Evolutionary conservation across 2,113 vertebrate species (phyloP).

Genomic region (Orthonyx spaldingii): DNA sequence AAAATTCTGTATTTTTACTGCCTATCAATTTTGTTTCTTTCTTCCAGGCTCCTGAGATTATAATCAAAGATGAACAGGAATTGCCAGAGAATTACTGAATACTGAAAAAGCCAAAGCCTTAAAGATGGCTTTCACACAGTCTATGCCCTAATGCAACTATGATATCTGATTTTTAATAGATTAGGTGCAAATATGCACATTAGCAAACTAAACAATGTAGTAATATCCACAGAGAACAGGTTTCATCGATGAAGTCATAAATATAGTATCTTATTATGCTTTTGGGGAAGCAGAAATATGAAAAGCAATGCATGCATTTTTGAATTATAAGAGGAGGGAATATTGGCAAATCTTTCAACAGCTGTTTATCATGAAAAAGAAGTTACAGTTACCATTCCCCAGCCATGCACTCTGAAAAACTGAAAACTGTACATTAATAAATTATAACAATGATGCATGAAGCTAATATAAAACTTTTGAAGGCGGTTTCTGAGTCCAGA

Average conservation of each 20-base stretch:
- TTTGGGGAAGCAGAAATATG: conserved; percentile 39
- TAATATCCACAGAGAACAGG: conserved; percentile 15
- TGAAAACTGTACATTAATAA: conserved; percentile 62
- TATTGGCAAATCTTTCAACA: conserved; percentile 53
- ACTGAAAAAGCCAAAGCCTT: conserved; percentile 36
- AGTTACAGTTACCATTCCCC: conserved; percentile 53
- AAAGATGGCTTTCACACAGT: background rate
- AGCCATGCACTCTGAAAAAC: conserved; percentile 25
- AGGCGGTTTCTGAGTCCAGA: conserved; percentile 29
- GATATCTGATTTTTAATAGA: conserved; percentile 20
- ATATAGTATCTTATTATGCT: conserved; percentile 32
- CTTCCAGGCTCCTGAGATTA: conserved; percentile 54
- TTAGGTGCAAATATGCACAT: conserved; percentile 48
- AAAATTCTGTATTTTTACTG: conserved; percentile 71
- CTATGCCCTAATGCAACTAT: background rate
- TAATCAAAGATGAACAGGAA: conserved; percentile 62
- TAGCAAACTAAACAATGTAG: conserved; percentile 49
- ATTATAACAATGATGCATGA: conserved; percentile 65
- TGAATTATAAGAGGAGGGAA: conserved; percentile 51
- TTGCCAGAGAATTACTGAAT: conserved; percentile 57
- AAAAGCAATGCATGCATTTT: conserved; percentile 32
- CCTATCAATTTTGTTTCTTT: conserved; percentile 62
- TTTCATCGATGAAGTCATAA: conserved; percentile 36
- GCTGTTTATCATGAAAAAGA: conserved; percentile 66
- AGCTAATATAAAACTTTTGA: conserved; percentile 62